Base-by-base conservation (phyloP, 2,888 invertebrate genomes). In the Seladonia tumulorum region DNA sequence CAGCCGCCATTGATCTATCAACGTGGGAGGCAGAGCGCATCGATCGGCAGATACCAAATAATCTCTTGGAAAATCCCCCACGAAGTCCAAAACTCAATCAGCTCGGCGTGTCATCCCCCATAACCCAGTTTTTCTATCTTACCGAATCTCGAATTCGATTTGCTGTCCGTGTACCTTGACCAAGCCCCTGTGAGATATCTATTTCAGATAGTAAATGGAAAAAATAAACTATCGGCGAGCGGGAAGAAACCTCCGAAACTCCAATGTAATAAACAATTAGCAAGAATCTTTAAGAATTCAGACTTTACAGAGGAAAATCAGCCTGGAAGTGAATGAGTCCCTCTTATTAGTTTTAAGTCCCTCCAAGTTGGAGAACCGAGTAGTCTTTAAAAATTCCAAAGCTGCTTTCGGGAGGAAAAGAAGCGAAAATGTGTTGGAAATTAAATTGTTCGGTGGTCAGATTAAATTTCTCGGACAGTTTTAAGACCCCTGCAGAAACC, bases 121-220 rank as follows among this genome's bases (percentile, higher is more conserved):
- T 66, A 66, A 66, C 66, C 66, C 66, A 66, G 35, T 66, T 66
- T 66, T 35, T 66, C 66, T 35, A 66, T 66, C 66, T 66, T 66
- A 35, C 66, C 66, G 66, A 66, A 66, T 66, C 35, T 66, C 66
- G 66, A 66, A 66, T 66, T 66, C 66, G 66, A 66, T 66, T 66
- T 66, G 35, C 66, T 66, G 66, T 66, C 66, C 35, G 22, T 35
- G 35, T 18, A 35, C 22, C 66, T 18, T 66, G 35, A 66, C 66
- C 66, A 35, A 35, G 4, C 66, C 66, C 4, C 18, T 10, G 16
- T 1, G 1, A 66, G 66, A 66, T 66, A 66, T 66, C 66, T 66
- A 35, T 35, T 66, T 35, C 29, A 66, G 66, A 66, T 66, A 66
- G 35, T 29, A 18, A 66, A 66, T 22, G 22, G 35, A 66, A 66